Evolutionary conservation across 2,888 invertebrate genomes (phyloP).

Genomic region (Strigamia crassipes): DNA sequence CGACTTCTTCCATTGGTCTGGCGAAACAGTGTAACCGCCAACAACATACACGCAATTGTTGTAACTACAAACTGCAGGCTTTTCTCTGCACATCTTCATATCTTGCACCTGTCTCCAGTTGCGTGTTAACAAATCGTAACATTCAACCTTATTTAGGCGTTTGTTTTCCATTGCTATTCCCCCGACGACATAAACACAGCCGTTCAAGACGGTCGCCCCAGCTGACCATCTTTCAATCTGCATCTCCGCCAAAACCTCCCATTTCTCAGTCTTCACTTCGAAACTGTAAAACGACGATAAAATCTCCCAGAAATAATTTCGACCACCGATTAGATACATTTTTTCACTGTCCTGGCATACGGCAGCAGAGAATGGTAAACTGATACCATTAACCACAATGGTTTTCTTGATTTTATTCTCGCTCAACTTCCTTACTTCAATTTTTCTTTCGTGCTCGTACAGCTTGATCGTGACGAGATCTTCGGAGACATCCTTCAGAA

Average conservation of each 20-base stretch:
- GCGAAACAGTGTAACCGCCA: conserved; percentile 13
- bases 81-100: background rate
- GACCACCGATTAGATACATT: conserved; percentile 8
- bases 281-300: background rate
- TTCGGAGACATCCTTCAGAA: background rate
- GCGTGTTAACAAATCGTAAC: background rate
- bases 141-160: background rate
- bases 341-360: background rate
- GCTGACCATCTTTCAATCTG: background rate
- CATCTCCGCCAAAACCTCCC: background rate
- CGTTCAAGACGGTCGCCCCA: background rate
- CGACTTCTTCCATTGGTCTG: background rate
- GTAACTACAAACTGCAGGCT: background rate
- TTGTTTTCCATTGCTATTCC: background rate
- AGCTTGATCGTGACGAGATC: background rate
- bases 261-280: background rate
- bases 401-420: background rate
- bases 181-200: background rate
- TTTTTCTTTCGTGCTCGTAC: background rate
- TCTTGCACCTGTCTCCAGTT: background rate
- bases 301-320: background rate
- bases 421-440: background rate
- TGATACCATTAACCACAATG: background rate
- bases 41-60: background rate
- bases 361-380: background rate